Percentiles rank a stretch among this genome's conserved stretches.
phyloP scores from a whole-genome alignment of 2,113 vertebrate genomes.

The Tamias sibiricus region DNA sequence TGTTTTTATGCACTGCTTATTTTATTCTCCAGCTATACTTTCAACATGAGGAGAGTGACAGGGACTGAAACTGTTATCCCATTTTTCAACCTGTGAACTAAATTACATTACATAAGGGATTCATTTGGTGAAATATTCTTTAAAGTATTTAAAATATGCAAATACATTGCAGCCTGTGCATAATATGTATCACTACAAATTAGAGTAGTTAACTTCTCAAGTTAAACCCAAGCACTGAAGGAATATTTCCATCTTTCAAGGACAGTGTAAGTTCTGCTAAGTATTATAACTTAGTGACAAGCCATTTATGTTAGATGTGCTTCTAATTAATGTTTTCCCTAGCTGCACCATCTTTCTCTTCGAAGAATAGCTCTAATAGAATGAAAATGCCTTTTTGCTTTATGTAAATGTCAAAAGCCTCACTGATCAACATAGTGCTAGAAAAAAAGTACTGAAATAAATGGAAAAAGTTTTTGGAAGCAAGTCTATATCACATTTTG shows the following conservation, averaged over 20 bases:
- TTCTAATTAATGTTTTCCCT: constrained; percentile 72
- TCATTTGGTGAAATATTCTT: constrained; percentile 57
- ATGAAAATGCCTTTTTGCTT: constrained; percentile 60
- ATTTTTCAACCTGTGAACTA: constrained; percentile 66
- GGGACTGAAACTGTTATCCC: background rate
- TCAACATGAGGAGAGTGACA: background rate
- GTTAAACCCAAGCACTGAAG: constrained; percentile 39
- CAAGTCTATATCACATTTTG: background rate
- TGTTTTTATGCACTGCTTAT: constrained; percentile 10
- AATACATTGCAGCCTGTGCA: background rate
- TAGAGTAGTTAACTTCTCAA: constrained; percentile 52
- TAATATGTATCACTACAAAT: constrained; percentile 2
- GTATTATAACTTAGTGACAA: constrained; percentile 53
- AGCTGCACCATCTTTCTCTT: constrained; percentile 33
- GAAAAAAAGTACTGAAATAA: constrained; percentile 1
- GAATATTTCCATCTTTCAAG: constrained; percentile 65
- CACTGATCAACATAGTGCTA: background rate
- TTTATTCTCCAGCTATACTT: constrained; percentile 53
- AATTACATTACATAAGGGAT: constrained; percentile 44
- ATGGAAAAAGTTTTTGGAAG: constrained; percentile 9
- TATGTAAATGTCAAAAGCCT: constrained; percentile 67
- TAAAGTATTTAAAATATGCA: constrained; percentile 60
- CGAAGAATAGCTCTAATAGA: constrained; percentile 11
- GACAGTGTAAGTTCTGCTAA: constrained; percentile 32
- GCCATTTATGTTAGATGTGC: constrained; percentile 30